A percentile compares a stretch with the other conserved stretches of the same genome.
phyloP scores from a whole-genome alignment of 1,140 invertebrate genomes.

The Chelonus insularis region DNA sequence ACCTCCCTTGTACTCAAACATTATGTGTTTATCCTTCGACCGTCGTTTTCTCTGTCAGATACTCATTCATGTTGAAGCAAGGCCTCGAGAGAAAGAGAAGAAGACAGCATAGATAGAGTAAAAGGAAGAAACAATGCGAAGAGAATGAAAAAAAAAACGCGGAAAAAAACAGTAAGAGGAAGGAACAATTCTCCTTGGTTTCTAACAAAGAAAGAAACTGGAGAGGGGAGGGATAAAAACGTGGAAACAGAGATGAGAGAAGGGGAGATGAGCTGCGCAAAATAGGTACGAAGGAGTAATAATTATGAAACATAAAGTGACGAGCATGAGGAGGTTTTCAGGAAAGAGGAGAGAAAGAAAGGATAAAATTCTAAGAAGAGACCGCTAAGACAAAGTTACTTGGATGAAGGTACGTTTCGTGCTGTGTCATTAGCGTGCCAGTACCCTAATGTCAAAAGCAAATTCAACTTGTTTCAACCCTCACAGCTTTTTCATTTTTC shows the following conservation, averaged over 20 bases:
- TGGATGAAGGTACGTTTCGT: conserved; percentile 24
- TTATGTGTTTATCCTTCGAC: conserved; percentile 47
- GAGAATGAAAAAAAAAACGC: not conserved
- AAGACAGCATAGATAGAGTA: not conserved
- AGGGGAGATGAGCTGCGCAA: conserved; percentile 29
- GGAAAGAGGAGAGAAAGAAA: conserved; percentile 29
- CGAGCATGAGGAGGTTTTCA: conserved; percentile 41
- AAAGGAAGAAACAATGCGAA: not conserved
- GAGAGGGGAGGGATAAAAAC: conserved; percentile 13
- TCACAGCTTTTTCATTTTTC: not conserved
- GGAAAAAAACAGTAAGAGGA: not conserved
- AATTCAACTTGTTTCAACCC: conserved; percentile 12
- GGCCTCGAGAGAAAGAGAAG: not conserved
- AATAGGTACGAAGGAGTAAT: conserved; percentile 46
- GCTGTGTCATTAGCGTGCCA: conserved; percentile 27
- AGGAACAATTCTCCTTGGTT: conserved; percentile 26
- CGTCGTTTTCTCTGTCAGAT: conserved; percentile 16
- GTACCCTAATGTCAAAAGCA: conserved; percentile 17
- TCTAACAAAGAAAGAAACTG: conserved; percentile 10
- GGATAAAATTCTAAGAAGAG: conserved; percentile 32
- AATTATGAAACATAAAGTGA: conserved; percentile 61
- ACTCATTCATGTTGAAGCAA: conserved; percentile 17
- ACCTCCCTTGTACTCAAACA: conserved; percentile 36
- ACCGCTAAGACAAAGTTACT: conserved; percentile 36
- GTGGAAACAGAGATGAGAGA: not conserved